phyloP scores from a whole-genome alignment of 2,797 vertebrate genomes.

The Vireo griseus region DNA sequence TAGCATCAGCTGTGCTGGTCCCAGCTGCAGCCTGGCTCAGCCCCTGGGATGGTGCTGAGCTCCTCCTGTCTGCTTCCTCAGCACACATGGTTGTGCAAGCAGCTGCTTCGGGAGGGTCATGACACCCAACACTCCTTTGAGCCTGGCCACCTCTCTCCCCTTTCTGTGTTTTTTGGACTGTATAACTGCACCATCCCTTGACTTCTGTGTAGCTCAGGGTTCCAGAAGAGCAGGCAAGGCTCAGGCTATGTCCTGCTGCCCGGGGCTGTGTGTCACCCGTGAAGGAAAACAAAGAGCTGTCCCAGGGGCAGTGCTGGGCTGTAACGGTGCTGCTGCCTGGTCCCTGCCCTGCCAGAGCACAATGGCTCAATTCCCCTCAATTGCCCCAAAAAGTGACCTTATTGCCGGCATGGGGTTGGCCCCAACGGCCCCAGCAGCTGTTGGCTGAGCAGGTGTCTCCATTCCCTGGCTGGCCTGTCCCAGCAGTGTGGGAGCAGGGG shows the following conservation, averaged over 20 bases:
- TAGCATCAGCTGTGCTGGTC: not conserved
- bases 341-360: not conserved
- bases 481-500: not conserved
- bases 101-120: not conserved
- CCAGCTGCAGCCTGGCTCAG: not conserved
- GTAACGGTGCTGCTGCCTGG: not conserved
- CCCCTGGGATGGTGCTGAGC: not conserved
- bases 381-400: not conserved
- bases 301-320: not conserved
- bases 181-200: not conserved
- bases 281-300: not conserved
- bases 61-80: fast-evolving
- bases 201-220: not conserved
- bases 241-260: not conserved
- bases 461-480: not conserved
- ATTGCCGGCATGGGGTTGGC: fast-evolving
- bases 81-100: not conserved
- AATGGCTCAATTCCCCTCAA: not conserved
- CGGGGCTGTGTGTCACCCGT: not conserved
- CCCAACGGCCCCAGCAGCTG: not conserved
- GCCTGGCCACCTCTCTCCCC: not conserved
- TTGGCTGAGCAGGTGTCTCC: not conserved
- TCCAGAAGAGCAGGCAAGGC: not conserved
- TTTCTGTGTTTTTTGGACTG: not conserved
- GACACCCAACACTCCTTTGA: not conserved